A percentile compares a stretch with the other conserved stretches of the same genome.
phyloP scores from a whole-genome alignment of 2,113 vertebrate genomes.

The Calyptomena viridis region DNA sequence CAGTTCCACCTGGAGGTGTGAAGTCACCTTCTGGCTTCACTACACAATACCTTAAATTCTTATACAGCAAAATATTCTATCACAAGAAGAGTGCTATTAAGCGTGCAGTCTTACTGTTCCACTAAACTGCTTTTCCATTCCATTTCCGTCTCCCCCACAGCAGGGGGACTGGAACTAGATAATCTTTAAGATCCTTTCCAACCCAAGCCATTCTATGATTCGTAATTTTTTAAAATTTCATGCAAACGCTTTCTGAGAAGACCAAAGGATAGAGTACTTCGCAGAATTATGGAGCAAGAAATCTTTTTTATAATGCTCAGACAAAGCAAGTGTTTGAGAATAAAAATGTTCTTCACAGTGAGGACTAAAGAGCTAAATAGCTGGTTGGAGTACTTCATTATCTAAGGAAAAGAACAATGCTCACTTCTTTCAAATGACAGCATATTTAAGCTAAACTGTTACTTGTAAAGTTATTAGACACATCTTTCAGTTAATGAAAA shows the following conservation, averaged over 20 bases:
- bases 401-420: neutral
- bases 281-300: neutral
- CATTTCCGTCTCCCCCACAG: neutral
- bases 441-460: neutral
- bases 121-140: neutral
- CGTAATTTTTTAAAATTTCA: neutral
- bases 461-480: neutral
- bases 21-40: neutral
- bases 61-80: neutral
- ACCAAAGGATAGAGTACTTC: neutral
- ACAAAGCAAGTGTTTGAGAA: neutral
- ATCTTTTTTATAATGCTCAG: neutral
- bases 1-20: neutral
- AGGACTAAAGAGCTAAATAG: neutral
- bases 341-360: neutral
- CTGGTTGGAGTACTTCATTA: neutral
- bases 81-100: neutral
- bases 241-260: neutral
- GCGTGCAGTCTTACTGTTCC: neutral
- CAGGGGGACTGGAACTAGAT: neutral
- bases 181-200: neutral
- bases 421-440: neutral
- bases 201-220: neutral
- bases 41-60: neutral
- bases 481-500: neutral